A percentile compares a stretch with the other conserved stretches of the same genome.
phyloP scores from a whole-genome alignment of 2,113 vertebrate species.

The Hassar affinis region DNA sequence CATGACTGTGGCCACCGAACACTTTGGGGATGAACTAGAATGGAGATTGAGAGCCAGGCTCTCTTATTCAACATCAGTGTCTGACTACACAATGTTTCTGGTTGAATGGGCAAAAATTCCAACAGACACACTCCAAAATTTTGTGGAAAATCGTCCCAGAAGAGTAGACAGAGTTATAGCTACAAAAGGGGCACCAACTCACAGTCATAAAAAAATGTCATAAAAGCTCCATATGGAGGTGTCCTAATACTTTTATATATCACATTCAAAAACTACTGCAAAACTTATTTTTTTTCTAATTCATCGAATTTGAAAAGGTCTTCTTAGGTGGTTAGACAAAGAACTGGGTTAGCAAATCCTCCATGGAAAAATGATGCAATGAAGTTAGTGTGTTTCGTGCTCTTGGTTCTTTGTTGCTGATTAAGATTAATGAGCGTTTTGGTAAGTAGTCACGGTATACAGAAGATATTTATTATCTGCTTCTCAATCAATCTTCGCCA shows the following conservation, averaged over 20 bases:
- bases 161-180: too few relatives aligned
- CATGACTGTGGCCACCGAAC: too few relatives aligned
- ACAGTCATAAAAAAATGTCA: too few relatives aligned
- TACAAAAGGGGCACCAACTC: too few relatives aligned
- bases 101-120: too few relatives aligned
- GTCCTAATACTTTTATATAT: not conserved
- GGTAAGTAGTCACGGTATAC: slow-evolving; percentile 54
- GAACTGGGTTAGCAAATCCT: slow-evolving; percentile 54
- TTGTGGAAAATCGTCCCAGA: too few relatives aligned
- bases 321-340: slow-evolving; percentile 33
- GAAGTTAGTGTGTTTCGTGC: slow-evolving; percentile 58
- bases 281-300: not conserved
- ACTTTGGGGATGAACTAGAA: too few relatives aligned
- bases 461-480: slow-evolving; percentile 56
- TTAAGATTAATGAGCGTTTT: slow-evolving; percentile 73
- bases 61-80: too few relatives aligned
- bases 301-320: slow-evolving; percentile 44
- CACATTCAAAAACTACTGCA: not conserved
- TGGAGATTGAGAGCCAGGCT: too few relatives aligned
- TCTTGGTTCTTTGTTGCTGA: slow-evolving; percentile 60
- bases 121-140: too few relatives aligned
- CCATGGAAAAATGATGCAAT: slow-evolving; percentile 55
- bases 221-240: too few relatives aligned
- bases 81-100: too few relatives aligned
- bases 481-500: slow-evolving; percentile 63